These are phyloP conservation scores for Stegodyphus mimosarum DNA, from an alignment of 1,140 invertebrate species.

Conservation along the genomic window DNA sequence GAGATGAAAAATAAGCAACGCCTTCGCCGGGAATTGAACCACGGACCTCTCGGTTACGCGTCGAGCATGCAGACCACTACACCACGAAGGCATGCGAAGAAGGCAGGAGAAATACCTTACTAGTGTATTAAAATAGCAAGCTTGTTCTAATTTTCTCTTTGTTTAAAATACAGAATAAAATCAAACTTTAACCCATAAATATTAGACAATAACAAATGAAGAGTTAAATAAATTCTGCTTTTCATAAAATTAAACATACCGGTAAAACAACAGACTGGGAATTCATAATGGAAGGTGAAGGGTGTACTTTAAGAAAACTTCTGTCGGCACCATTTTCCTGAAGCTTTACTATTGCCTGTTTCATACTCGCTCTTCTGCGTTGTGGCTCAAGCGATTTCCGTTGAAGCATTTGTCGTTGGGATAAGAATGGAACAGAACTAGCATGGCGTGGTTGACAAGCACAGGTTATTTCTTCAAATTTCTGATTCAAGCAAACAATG, in stretches of 20 bases:
- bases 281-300: slow-evolving; percentile 11
- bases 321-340: not conserved
- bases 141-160: not conserved
- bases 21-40: too few species aligned
- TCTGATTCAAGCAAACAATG: not conserved
- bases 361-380: not conserved
- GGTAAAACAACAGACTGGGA: slow-evolving; percentile 25
- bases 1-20: too few species aligned
- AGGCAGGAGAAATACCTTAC: too few species aligned
- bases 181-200: not conserved
- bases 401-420: not conserved
- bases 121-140: not conserved
- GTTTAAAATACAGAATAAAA: not conserved
- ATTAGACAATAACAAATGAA: not conserved
- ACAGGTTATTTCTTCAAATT: not conserved
- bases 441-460: not conserved
- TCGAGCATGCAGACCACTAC: too few species aligned
- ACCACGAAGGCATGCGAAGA: too few species aligned
- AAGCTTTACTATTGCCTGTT: not conserved
- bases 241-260: not conserved
- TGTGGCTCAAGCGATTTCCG: not conserved
- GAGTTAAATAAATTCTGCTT: too few species aligned
- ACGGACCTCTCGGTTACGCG: too few species aligned
- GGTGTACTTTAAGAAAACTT: slow-evolving; percentile 6
- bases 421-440: not conserved